These are phyloP conservation scores for Tyrannus savana DNA, from an alignment of 2,113 vertebrate species.

Conservation along the genomic window DNA sequence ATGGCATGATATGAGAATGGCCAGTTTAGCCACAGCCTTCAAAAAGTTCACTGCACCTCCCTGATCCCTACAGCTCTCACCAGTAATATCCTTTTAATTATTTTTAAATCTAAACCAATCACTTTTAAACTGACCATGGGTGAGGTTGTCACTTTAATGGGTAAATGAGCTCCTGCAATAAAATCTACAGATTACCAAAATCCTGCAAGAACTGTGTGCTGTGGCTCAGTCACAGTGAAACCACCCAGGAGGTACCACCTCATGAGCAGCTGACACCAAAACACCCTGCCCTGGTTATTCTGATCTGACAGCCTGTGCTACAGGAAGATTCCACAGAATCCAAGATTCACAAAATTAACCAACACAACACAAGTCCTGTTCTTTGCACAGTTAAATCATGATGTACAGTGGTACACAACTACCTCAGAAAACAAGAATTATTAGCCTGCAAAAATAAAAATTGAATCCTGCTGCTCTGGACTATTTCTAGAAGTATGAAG, in stretches of 20 bases:
- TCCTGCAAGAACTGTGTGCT: background rate
- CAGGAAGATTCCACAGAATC: background rate
- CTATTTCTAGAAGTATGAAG: background rate
- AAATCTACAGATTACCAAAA: background rate
- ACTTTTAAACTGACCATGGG: background rate
- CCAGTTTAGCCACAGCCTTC: background rate
- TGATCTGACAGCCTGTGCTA: background rate
- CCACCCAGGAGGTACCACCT: background rate
- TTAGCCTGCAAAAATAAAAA: background rate
- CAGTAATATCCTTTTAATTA: background rate
- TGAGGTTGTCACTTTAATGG: background rate
- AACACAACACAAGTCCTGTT: background rate
- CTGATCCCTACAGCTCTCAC: background rate
- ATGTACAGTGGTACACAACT: background rate
- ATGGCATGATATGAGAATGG: background rate
- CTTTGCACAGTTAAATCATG: background rate
- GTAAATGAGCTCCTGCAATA: background rate
- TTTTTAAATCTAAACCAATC: background rate
- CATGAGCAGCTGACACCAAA: background rate
- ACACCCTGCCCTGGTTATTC: background rate
- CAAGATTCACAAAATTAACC: background rate
- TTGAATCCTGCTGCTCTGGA: background rate
- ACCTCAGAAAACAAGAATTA: background rate
- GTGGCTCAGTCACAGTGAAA: fast-evolving
- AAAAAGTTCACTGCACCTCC: background rate